Conservation (phyloP, 1,140 invertebrate genomes). For the Phocides pigmalion region DNA sequence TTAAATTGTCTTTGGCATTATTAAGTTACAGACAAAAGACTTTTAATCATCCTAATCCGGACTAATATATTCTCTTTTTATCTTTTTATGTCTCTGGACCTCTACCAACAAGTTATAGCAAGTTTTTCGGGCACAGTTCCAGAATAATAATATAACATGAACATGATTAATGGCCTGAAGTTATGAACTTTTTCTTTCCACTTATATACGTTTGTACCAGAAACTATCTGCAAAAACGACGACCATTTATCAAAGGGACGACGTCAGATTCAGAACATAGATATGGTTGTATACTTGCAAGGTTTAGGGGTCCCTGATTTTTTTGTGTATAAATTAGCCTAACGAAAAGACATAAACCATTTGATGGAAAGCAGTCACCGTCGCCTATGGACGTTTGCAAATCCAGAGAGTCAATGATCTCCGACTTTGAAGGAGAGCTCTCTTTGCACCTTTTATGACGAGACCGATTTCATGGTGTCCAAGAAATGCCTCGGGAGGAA, state of each 20-base stretch:
- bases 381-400: too few relatives aligned
- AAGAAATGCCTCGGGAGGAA: too few relatives aligned
- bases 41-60: neutral
- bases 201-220: conserved; percentile 9
- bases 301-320: too few relatives aligned
- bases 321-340: too few relatives aligned
- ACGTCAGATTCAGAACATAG: neutral
- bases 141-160: conserved; percentile 14
- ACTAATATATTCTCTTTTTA: neutral
- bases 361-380: too few relatives aligned
- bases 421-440: too few relatives aligned
- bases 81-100: conserved; percentile 6
- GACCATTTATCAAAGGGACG: neutral
- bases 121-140: conserved; percentile 17
- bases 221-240: neutral
- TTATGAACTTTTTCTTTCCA: conserved; percentile 2
- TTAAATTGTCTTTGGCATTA: too few relatives aligned
- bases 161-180: conserved; percentile 10
- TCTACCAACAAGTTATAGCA: conserved; percentile 6
- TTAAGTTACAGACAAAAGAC: neutral
- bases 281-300: too few relatives aligned
- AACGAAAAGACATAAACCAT: too few relatives aligned
- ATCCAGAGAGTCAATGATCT: too few relatives aligned
- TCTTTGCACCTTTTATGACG: too few relatives aligned
- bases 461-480: too few relatives aligned